These are phyloP conservation scores for Apostichopus leukothele DNA, from an alignment of 53 echinoderm and acorn worm species.

Conservation along the genomic window DNA sequence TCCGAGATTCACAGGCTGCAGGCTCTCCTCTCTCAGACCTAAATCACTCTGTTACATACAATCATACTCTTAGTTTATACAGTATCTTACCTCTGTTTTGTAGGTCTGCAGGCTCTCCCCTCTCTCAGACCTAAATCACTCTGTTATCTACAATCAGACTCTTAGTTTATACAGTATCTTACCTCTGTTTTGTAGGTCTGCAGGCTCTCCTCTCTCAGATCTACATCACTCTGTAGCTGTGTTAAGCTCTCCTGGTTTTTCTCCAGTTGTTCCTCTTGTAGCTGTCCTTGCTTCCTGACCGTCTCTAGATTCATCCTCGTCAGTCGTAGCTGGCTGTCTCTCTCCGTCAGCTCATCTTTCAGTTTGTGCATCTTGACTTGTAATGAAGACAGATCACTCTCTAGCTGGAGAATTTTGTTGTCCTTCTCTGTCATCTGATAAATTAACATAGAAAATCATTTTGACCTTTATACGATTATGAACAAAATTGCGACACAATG, in stretches of 20 bases:
- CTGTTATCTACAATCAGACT: slow-evolving; percentile 27
- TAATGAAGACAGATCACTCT: slow-evolving; percentile 63
- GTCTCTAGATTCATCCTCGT: slow-evolving; percentile 85
- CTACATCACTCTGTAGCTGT: slow-evolving; percentile 75
- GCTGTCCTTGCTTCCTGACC: slow-evolving; percentile 67
- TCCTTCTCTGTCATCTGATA: slow-evolving; percentile 74
- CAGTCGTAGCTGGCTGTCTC: slow-evolving; percentile 77
- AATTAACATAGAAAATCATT: background rate
- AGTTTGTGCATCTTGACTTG: slow-evolving; percentile 60
- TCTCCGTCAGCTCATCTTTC: slow-evolving; percentile 73
- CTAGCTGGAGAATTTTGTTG: slow-evolving; percentile 59
- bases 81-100: slow-evolving; percentile 22
- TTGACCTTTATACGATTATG: background rate
- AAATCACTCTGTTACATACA: slow-evolving; percentile 55
- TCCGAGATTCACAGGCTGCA: background rate
- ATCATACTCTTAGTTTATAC: background rate
- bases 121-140: slow-evolving; percentile 58
- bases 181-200: slow-evolving; percentile 72
- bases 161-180: background rate
- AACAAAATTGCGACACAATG: background rate
- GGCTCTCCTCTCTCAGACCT: slow-evolving; percentile 66
- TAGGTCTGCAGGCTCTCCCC: slow-evolving; percentile 68
- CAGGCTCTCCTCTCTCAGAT: slow-evolving; percentile 73
- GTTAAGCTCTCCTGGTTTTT: slow-evolving; percentile 73
- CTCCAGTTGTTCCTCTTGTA: slow-evolving; percentile 73